Base-by-base conservation (phyloP, 2,797 vertebrate species). In the Acipenser ruthenus region DNA sequence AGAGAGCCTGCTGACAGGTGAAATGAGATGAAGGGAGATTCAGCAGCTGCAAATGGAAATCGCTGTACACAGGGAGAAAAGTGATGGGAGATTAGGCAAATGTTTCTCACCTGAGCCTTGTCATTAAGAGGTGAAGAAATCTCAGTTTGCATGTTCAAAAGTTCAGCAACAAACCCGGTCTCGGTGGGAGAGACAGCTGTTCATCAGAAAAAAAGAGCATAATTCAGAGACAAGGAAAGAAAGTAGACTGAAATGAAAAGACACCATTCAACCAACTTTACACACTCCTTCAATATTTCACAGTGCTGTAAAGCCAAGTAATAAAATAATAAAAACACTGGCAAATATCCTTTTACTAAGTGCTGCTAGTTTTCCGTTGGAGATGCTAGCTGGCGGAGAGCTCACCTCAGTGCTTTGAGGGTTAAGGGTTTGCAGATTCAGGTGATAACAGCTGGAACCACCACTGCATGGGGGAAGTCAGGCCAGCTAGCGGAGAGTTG, bases 41-140 rank as follows among this genome's bases (percentile, higher is more conserved):
- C 83, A 88, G 84, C 85, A 88, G 88, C 86, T 88, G 84, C 85
- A 86, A 80, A 84, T 86, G 80, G 77, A 86, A 85, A 87, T 70
- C 59, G 79, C 68, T 3, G 65, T 67, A 73, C 72, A 71, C 10
- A 48, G 65, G 79, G 75, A 68, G 51, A 50, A 37, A 70, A 10
- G 60, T 23, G 10, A 9, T 8, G 76, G 77, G 77, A 77, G 75
- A 80, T 79, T 78, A 81, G 82, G 78, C 81, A 82, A 74, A 65
- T 65, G 37, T 65, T 75, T 74, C 73, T 82, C 82, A 86, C 86
- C 83, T 86, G 71, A 5, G 74, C 69, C 13, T 58, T 12, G 13
- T 58, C 55, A 58, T 18, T 62, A 62, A 13, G 37, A 18, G 37
- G 60, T 7, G 60, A 3, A 10, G 60, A 62, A 12, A 10, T n/a